Evolutionary conservation across 1,140 invertebrate genomes (phyloP).

Genomic region (Rhynchophorus ferrugineus): DNA sequence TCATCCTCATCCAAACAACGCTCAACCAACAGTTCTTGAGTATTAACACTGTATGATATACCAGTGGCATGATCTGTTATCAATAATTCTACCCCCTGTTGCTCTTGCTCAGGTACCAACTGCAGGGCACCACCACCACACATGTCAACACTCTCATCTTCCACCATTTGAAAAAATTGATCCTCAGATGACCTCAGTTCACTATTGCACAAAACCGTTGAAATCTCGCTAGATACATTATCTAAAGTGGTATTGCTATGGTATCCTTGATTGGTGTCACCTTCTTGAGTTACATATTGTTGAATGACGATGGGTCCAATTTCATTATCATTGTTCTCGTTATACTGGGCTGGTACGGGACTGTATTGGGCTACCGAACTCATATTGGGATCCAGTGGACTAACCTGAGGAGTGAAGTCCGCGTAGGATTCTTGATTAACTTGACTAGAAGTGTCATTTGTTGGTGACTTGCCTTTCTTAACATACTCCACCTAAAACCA

Average conservation of each 20-base stretch:
- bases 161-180: slow-evolving; percentile 38
- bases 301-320: slow-evolving; percentile 49
- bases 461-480: slow-evolving; percentile 45
- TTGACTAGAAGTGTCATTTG: slow-evolving; percentile 2
- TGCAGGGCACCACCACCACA: slow-evolving; percentile 8
- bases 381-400: slow-evolving; percentile 53
- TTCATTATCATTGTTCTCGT: slow-evolving; percentile 38
- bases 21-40: slow-evolving; percentile 35
- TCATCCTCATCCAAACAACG: slow-evolving; percentile 35
- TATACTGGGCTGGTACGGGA: slow-evolving; percentile 41
- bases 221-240: slow-evolving; percentile 19
- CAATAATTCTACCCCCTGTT: slow-evolving; percentile 36
- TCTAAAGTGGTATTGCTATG: slow-evolving; percentile 20
- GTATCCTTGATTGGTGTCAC: slow-evolving; percentile 13
- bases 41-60: slow-evolving; percentile 25
- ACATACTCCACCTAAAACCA: slow-evolving; percentile 48
- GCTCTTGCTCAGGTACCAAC: slow-evolving; percentile 24
- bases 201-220: slow-evolving; percentile 31
- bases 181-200: slow-evolving; percentile 34
- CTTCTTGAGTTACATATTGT: slow-evolving; percentile 32
- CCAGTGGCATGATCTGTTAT: slow-evolving; percentile 40
- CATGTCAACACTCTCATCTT: slow-evolving; percentile 11
- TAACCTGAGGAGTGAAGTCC: slow-evolving; percentile 48
- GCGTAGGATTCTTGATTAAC: slow-evolving; percentile 42
- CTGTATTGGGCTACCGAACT: slow-evolving; percentile 50